These are phyloP conservation scores for Stramonita haemastoma DNA, from an alignment of 2,888 invertebrate species.

Conservation along the genomic window DNA sequence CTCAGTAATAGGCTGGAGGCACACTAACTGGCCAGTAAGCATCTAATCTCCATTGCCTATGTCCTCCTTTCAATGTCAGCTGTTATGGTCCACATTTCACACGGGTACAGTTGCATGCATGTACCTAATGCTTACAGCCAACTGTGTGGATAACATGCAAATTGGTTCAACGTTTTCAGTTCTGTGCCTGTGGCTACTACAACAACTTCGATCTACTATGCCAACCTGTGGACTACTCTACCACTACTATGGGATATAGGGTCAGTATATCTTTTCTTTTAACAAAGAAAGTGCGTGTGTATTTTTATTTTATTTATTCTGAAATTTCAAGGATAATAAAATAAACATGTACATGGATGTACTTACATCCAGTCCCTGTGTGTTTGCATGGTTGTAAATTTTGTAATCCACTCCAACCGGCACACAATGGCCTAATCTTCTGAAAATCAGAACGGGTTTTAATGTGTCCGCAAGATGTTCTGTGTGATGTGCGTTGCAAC, in stretches of 20 bases:
- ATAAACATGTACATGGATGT: neutral
- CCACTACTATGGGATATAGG: constrained; percentile 83
- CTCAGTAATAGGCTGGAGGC: too few species aligned
- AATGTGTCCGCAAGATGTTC: too few species aligned
- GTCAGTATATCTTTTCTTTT: constrained; percentile 43
- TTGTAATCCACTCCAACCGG: neutral
- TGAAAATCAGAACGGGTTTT: too few species aligned
- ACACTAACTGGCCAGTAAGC: too few species aligned
- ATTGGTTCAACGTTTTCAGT: constrained; percentile 48
- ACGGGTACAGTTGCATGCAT: too few species aligned
- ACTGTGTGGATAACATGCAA: neutral
- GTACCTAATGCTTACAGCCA: too few species aligned
- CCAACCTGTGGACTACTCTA: constrained; percentile 88
- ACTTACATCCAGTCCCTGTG: neutral
- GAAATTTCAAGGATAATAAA: too few species aligned
- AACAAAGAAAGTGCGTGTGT: neutral
- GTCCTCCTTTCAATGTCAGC: too few species aligned
- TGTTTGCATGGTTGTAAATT: neutral
- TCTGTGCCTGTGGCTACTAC: constrained; percentile 55
- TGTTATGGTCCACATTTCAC: too few species aligned
- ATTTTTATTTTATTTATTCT: neutral
- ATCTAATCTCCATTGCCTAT: too few species aligned
- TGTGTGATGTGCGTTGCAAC: too few species aligned
- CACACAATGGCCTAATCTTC: too few species aligned
- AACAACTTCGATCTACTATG: constrained; percentile 59